Conservation (phyloP, 2,113 vertebrate genomes). For the Nicator chloris region DNA sequence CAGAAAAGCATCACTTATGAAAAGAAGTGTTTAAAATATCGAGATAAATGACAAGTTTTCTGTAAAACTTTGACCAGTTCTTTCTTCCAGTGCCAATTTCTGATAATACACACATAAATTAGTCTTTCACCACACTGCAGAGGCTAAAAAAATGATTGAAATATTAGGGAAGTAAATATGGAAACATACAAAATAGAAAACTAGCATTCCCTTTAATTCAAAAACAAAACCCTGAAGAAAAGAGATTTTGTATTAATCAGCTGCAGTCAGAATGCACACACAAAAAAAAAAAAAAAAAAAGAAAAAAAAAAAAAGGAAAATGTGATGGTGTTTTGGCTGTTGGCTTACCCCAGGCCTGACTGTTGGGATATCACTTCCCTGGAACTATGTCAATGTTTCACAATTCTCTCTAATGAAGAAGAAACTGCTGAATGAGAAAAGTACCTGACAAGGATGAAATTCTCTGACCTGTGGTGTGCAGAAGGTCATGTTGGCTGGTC, state of each 20-base stretch:
- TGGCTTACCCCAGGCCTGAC: background rate
- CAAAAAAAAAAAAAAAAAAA: background rate
- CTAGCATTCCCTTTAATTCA: background rate
- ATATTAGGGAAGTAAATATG: background rate
- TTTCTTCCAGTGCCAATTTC: background rate
- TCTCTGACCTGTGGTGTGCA: slow-evolving; percentile 6
- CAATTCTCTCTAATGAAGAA: background rate
- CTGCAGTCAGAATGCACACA: background rate
- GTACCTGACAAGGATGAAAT: background rate
- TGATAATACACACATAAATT: background rate
- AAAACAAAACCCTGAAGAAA: background rate
- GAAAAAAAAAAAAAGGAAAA: background rate
- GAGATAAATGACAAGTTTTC: background rate
- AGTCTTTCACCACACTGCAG: background rate
- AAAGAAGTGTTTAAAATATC: background rate
- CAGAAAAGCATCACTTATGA: background rate
- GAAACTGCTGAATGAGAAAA: slow-evolving; percentile 8
- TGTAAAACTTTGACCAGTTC: background rate
- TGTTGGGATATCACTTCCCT: background rate
- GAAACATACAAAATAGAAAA: background rate
- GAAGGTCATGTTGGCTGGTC: background rate
- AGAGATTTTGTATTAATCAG: background rate
- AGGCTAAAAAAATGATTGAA: background rate
- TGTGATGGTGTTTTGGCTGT: background rate
- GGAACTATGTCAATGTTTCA: background rate